phyloP scores from a whole-genome alignment of 2,888 invertebrate genomes.

The Lysandra bellargus region DNA sequence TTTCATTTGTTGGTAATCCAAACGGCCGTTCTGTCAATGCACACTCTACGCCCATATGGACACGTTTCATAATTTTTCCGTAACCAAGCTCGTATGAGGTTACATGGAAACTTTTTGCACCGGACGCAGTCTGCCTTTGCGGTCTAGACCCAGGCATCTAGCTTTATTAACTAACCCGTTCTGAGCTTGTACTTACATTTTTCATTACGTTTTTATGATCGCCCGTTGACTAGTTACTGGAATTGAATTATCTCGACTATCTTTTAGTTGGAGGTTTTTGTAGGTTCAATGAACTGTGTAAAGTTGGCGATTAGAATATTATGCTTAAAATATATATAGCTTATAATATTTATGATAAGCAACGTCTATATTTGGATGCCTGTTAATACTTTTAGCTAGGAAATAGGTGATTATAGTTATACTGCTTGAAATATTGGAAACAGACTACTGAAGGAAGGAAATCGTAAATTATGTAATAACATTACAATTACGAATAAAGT shows the following conservation, averaged over 20 bases:
- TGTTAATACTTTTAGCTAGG: too few species aligned
- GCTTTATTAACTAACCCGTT: conserved; percentile 30
- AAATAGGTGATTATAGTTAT: too few species aligned
- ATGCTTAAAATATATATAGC: neutral
- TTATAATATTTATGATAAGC: too few species aligned
- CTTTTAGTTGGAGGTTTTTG: conserved; percentile 34
- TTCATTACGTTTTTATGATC: conserved; percentile 29
- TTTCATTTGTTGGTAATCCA: too few species aligned
- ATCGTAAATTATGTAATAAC: too few species aligned
- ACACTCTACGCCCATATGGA: conserved; percentile 39
- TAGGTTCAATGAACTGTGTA: conserved; percentile 2
- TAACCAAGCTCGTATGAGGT: conserved; percentile 35
- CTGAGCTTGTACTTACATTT: conserved; percentile 24
- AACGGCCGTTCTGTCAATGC: too few species aligned
- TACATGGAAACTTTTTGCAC: conserved; percentile 35
- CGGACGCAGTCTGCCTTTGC: conserved; percentile 37
- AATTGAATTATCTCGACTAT: conserved; percentile 25
- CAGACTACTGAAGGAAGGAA: too few species aligned
- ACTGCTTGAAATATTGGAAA: too few species aligned
- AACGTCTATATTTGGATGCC: too few species aligned
- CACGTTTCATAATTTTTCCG: conserved; percentile 45
- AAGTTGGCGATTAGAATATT: neutral
- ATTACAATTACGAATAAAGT: too few species aligned
- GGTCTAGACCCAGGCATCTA: conserved; percentile 37
- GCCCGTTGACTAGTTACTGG: conserved; percentile 24